Evolutionary conservation across 2,888 invertebrate genomes (phyloP).

Genomic region (Lithophane leautieri): DNA sequence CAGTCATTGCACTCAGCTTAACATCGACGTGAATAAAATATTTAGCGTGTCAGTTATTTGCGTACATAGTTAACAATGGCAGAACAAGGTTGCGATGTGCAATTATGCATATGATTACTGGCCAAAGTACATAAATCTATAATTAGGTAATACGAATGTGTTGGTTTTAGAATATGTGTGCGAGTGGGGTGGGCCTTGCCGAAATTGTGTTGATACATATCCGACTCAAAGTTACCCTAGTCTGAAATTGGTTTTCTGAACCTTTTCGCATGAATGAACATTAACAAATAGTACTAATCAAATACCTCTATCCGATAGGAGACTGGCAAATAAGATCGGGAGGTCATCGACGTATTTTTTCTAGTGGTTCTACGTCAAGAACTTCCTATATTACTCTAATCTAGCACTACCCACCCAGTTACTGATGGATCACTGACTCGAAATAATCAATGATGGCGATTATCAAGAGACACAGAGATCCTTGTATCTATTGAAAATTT

Average conservation of each 20-base stretch:
- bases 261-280: constrained; percentile 39
- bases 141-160: constrained; percentile 61
- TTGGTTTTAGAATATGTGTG: constrained; percentile 41
- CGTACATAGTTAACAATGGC: constrained; percentile 66
- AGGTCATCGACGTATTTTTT: constrained; percentile 32
- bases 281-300: constrained; percentile 49
- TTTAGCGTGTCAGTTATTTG: constrained; percentile 61
- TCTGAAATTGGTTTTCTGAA: constrained; percentile 44
- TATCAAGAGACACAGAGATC: neutral
- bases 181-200: constrained; percentile 5
- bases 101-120: constrained; percentile 70
- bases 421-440: neutral
- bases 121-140: constrained; percentile 63
- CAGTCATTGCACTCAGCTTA: constrained; percentile 67
- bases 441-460: neutral
- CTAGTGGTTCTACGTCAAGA: constrained; percentile 7
- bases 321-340: constrained; percentile 31
- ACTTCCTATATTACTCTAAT: constrained; percentile 22
- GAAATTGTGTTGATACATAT: constrained; percentile 47
- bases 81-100: constrained; percentile 72
- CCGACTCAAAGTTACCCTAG: constrained; percentile 43
- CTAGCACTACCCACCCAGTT: neutral
- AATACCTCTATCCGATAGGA: constrained; percentile 38
- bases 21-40: constrained; percentile 69
- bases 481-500: constrained; percentile 10